Evolutionary conservation across 92 coral and sea anemone species (phyloP).

Genomic region (Palythoa heliodiscus): DNA sequence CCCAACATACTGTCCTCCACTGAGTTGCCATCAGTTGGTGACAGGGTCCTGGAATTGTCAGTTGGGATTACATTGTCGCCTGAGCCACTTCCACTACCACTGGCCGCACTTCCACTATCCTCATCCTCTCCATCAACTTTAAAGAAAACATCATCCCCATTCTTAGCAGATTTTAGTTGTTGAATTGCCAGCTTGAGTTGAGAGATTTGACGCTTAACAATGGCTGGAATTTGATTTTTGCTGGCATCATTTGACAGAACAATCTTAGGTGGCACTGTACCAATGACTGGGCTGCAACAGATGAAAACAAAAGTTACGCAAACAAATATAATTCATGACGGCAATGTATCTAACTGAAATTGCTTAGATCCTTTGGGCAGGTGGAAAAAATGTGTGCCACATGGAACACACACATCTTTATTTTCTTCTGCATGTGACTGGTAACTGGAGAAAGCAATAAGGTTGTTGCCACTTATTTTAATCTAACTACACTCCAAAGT

Average conservation of each 20-base stretch:
- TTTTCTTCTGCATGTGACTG: too few relatives aligned
- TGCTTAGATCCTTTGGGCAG: too few relatives aligned
- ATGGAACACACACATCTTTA: too few relatives aligned
- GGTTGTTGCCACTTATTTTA: too few relatives aligned
- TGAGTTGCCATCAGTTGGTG: constrained; percentile 44
- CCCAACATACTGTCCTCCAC: constrained; percentile 47
- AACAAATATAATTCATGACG: neutral
- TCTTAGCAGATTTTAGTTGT: constrained; percentile 66
- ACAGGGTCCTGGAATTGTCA: neutral
- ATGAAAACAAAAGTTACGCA: neutral
- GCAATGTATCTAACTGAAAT: neutral
- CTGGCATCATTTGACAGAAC: constrained; percentile 47
- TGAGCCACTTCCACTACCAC: constrained; percentile 68
- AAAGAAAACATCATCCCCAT: constrained; percentile 68
- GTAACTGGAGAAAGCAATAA: too few relatives aligned
- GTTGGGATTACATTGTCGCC: constrained; percentile 61
- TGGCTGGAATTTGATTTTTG: constrained; percentile 34
- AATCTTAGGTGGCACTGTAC: neutral
- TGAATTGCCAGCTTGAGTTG: constrained; percentile 54
- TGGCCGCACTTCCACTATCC: constrained; percentile 51
- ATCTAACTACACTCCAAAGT: too few relatives aligned
- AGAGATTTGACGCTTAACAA: constrained; percentile 49
- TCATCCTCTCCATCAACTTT: constrained; percentile 44
- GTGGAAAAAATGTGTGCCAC: too few relatives aligned
- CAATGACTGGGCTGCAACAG: neutral